Conservation (phyloP, 2,797 vertebrate species). For the Lagodon rhomboides region DNA sequence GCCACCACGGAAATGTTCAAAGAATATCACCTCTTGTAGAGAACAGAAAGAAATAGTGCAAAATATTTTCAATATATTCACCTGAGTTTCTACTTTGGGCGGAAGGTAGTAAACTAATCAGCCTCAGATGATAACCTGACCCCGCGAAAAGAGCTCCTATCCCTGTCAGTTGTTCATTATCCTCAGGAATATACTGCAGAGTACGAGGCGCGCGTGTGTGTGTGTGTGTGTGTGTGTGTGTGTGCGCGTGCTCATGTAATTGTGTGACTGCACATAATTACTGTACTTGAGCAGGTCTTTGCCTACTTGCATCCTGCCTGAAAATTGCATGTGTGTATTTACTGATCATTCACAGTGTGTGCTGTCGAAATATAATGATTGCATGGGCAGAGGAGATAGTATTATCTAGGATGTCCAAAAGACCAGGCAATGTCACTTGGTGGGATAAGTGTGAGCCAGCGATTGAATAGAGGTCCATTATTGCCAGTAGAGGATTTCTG, state of each 20-base stretch:
- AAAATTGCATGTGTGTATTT: conserved; percentile 35
- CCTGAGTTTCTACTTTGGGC: conserved; percentile 4
- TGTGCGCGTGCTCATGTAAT: not conserved
- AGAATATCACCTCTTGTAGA: not conserved
- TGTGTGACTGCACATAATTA: conserved; percentile 36
- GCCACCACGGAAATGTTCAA: conserved; percentile 9
- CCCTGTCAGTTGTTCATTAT: conserved; percentile 1
- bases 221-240: too few relatives aligned
- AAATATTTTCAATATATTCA: conserved; percentile 14
- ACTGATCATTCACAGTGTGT: conserved; percentile 58
- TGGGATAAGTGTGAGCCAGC: conserved; percentile 61
- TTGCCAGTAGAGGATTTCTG: conserved; percentile 75
- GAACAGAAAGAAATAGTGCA: not conserved
- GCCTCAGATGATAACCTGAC: conserved; percentile 11
- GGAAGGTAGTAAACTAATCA: conserved; percentile 24
- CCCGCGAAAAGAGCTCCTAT: not conserved
- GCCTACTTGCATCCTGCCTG: conserved; percentile 22
- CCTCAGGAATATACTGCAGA: conserved; percentile 1
- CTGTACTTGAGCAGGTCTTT: conserved; percentile 30
- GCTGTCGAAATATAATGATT: conserved; percentile 64
- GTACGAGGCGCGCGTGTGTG: not conserved
- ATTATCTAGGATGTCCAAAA: conserved; percentile 69
- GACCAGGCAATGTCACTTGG: conserved; percentile 64
- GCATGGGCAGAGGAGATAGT: conserved; percentile 67
- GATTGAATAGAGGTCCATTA: conserved; percentile 77